Conservation (phyloP, 2,888 invertebrate species). For the Pardosa pseudoannulata region DNA sequence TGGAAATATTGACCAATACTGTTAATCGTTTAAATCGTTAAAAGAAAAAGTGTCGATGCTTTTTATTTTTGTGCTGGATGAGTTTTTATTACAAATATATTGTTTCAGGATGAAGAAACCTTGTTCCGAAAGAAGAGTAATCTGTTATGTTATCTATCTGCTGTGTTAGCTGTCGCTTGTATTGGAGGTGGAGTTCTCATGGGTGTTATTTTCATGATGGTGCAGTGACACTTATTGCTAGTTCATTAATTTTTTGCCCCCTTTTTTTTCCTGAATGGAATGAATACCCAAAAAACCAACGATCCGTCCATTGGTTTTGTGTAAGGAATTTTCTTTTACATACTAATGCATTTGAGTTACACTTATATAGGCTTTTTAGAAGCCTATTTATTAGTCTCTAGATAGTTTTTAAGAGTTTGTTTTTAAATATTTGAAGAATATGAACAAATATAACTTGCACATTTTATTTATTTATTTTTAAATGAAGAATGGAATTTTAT, state of each 20-base stretch:
- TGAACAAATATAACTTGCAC: too few relatives aligned
- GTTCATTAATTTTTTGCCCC: not conserved
- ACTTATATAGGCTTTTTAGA: not conserved
- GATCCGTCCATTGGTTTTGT: slow-evolving; percentile 50
- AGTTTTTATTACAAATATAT: too few relatives aligned
- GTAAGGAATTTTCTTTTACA: not conserved
- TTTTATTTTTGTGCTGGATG: too few relatives aligned
- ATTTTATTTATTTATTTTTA: too few relatives aligned
- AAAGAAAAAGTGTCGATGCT: too few relatives aligned
- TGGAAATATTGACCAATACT: too few relatives aligned
- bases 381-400: not conserved
- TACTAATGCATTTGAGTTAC: not conserved
- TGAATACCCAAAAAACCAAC: not conserved
- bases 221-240: slow-evolving; percentile 31
- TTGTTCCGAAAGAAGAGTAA: slow-evolving; percentile 56
- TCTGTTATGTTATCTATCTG: slow-evolving; percentile 55
- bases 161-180: slow-evolving; percentile 64
- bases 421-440: too few relatives aligned
- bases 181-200: slow-evolving; percentile 70
- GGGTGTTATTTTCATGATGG: slow-evolving; percentile 71
- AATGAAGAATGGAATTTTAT: too few relatives aligned
- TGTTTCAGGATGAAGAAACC: slow-evolving; percentile 62
- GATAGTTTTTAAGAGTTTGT: too few relatives aligned
- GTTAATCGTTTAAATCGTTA: too few relatives aligned
- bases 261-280: not conserved